Evolutionary conservation across 2,888 invertebrate species (phyloP).

Genomic region (Stenchaetothrips biformis): DNA sequence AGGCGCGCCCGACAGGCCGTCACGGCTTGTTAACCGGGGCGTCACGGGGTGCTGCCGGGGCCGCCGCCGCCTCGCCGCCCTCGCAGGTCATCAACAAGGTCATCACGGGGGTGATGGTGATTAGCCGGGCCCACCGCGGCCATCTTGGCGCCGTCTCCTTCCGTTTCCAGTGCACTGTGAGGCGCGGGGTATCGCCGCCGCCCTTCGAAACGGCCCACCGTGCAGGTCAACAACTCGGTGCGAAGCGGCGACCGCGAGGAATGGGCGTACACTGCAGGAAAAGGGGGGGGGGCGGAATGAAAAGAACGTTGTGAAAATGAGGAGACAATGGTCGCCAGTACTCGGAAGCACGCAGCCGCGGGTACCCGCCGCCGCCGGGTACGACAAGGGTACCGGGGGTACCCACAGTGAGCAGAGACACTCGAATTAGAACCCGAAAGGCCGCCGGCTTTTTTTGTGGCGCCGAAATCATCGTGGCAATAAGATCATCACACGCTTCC

Average conservation of each 20-base stretch:
- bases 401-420: not conserved
- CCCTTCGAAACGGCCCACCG: not conserved
- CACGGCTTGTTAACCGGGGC: not conserved
- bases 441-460: too few species aligned
- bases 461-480: not conserved
- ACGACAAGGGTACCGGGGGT: not conserved
- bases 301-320: constrained; percentile 16
- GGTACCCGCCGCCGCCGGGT: not conserved
- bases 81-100: not conserved
- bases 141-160: too few species aligned
- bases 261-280: not conserved
- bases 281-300: not conserved
- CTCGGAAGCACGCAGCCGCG: not conserved
- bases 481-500: not conserved
- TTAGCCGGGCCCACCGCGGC: too few species aligned
- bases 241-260: not conserved
- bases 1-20: not conserved
- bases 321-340: constrained; percentile 6
- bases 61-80: not conserved
- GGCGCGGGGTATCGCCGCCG: not conserved
- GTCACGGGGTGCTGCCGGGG: not conserved
- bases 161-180: not conserved
- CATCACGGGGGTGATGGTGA: too few species aligned
- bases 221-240: constrained; percentile 5
- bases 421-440: too few species aligned